Base-by-base conservation (phyloP, 2,113 vertebrate species). In the Campylomormyrus tamandua region DNA sequence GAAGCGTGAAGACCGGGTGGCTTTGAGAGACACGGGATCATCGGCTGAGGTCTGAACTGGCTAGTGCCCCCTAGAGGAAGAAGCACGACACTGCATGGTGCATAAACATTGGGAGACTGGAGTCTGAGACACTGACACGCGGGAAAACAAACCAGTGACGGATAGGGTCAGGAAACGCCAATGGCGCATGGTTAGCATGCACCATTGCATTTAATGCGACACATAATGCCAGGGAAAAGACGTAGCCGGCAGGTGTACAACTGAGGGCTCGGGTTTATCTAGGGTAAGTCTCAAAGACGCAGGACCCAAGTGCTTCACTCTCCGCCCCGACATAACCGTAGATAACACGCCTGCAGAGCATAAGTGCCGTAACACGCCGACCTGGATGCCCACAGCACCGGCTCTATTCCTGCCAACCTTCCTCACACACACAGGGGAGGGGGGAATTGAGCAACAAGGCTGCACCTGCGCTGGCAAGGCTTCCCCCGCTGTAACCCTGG, bases 391-490 rank as follows among this genome's bases (percentile, higher is more conserved):
- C 35, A 0, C 74, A 80, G 74, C 4, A 15, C 31, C 74, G 5
- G 15, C 5, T 15, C 42, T 15, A 35, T 84, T 58, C 21, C 50
- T 52, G 3, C 35, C 39, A 49, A 58, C 39, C 83, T 13, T 31
- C 89, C 24, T 21, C 35, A 24, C 15, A 48, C 21, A 31, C 48
- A n/a, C 48, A 24, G 10, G 46, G 45, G 35, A 19, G 7, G 46
- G 19, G 8, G 31, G 1, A 53, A 90, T 52, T 90, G 83, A 45
- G 89, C 83, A 87, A 90, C 27, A 46, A 3, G 35, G 17, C 53
- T 86, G 53, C 83, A 90, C 89, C 89, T 90, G 89, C 15, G 10
- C n/a, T 87, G 83, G 89, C 83, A 86, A 45, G 7, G 45, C 83
- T 35, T 5, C 21, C 52, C 35, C 52, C 11, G 17, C 86, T 31